phyloP scores from a whole-genome alignment of 2,888 invertebrate genomes.

The Acanthosepion pharaonis region DNA sequence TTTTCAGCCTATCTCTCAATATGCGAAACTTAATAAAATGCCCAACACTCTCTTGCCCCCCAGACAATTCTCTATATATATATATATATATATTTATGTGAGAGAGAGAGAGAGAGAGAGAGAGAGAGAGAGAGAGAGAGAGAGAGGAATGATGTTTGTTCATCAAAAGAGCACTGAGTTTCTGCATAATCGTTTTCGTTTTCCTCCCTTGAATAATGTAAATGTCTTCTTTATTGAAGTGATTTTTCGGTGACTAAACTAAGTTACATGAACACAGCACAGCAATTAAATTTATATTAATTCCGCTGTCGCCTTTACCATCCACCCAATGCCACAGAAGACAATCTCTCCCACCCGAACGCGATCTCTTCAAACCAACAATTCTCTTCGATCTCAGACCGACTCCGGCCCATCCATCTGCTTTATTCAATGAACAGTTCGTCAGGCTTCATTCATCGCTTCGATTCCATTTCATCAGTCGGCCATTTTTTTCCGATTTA shows the following conservation, averaged over 20 bases:
- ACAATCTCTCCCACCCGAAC: neutral
- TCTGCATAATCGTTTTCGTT: neutral
- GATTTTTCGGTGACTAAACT: neutral
- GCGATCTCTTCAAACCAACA: neutral
- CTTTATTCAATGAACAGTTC: slow-evolving; percentile 5
- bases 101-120: no score
- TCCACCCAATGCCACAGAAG: neutral
- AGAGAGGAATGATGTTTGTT: neutral
- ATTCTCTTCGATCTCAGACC: neutral
- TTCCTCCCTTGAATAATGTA: neutral
- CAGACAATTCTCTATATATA: no score
- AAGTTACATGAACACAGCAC: slow-evolving; percentile 13
- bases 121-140: no score
- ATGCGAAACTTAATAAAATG: no score
- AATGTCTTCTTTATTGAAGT: slow-evolving; percentile 33
- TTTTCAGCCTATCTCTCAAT: no score
- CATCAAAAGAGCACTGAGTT: neutral
- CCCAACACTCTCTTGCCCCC: no score
- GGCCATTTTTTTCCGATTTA: neutral
- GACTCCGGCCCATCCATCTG: neutral
- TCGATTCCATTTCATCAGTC: slow-evolving; percentile 14
- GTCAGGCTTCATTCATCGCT: slow-evolving; percentile 16
- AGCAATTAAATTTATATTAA: slow-evolving; percentile 33
- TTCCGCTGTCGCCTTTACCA: neutral
- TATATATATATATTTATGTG: no score